phyloP scores from a whole-genome alignment of 2,888 invertebrate species.

The Monoplex corrugatus region DNA sequence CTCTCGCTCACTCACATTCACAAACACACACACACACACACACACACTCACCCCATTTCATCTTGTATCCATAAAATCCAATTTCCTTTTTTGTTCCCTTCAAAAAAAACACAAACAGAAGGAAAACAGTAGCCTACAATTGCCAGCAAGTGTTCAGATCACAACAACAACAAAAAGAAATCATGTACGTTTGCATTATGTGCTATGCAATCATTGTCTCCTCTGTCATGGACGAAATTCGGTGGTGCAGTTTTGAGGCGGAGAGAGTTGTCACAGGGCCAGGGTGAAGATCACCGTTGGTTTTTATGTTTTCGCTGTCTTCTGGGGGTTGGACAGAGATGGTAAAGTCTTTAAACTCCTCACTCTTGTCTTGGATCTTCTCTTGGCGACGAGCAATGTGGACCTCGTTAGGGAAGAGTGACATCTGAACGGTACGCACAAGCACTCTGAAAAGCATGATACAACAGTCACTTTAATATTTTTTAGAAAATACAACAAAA shows the following conservation, averaged over 20 bases:
- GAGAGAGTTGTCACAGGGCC: no score
- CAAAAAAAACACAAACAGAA: neutral
- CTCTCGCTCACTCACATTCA: no score
- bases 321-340: neutral
- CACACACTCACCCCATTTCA: neutral
- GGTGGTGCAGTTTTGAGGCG: neutral
- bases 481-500: no score
- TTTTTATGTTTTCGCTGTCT: neutral
- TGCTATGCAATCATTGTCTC: slow-evolving; percentile 33
- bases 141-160: neutral
- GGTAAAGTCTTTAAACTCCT: neutral
- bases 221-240: neutral
- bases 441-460: slow-evolving; percentile 63
- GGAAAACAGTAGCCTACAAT: neutral
- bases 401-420: slow-evolving; percentile 71
- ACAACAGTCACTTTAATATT: neutral
- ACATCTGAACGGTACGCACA: slow-evolving; percentile 67
- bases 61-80: neutral
- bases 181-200: neutral
- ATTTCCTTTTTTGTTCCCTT: neutral
- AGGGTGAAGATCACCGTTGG: slow-evolving; percentile 35
- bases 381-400: slow-evolving; percentile 66
- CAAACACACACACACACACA: no score
- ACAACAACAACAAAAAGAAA: neutral
- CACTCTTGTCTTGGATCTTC: slow-evolving; percentile 55